phyloP scores from a whole-genome alignment of 2,888 invertebrate species.

The Orthosia incerta region DNA sequence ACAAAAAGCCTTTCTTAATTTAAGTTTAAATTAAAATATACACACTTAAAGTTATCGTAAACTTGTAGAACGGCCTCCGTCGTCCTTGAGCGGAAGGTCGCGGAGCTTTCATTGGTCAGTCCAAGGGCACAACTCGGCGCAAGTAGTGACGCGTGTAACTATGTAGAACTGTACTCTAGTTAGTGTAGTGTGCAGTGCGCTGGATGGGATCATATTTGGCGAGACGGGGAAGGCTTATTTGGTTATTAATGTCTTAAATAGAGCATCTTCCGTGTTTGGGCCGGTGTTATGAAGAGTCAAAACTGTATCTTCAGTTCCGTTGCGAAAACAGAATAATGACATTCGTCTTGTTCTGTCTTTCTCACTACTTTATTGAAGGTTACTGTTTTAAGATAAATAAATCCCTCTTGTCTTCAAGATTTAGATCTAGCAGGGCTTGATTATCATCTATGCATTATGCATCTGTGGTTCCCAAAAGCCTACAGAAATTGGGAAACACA shows the following conservation, averaged over 20 bases:
- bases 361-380: no score
- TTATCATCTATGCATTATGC: no score
- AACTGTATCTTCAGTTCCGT: not conserved
- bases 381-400: no score
- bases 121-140: conserved; percentile 48
- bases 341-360: not conserved
- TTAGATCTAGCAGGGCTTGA: no score
- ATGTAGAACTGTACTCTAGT: conserved; percentile 16
- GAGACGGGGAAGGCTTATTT: conserved; percentile 11
- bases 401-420: no score
- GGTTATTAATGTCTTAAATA: conserved; percentile 44
- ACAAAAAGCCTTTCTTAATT: not conserved
- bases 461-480: no score
- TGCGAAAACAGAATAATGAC: not conserved
- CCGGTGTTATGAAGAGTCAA: conserved; percentile 2
- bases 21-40: conserved; percentile 25
- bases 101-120: conserved; percentile 58
- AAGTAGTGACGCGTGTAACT: conserved; percentile 31
- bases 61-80: conserved; percentile 44
- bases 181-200: conserved; percentile 32
- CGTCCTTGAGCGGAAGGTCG: conserved; percentile 61
- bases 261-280: conserved; percentile 3
- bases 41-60: conserved; percentile 49
- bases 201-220: conserved; percentile 28
- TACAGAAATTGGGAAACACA: no score